phyloP scores from a whole-genome alignment of 2,113 vertebrate species.

The Pteronura brasiliensis region DNA sequence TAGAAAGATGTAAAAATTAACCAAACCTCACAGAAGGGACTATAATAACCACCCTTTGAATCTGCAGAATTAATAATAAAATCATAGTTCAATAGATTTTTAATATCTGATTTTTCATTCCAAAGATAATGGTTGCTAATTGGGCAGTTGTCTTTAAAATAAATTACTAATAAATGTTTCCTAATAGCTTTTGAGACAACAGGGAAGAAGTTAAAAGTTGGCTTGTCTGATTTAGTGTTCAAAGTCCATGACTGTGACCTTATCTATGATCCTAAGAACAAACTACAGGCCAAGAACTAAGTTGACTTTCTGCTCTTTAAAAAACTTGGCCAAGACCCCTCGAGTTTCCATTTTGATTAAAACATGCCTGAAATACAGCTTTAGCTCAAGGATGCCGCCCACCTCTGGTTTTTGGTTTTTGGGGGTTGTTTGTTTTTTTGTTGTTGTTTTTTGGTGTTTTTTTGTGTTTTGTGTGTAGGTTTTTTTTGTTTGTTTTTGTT shows the following conservation, averaged over 20 bases:
- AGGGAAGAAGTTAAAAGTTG: neutral
- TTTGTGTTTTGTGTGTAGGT: neutral
- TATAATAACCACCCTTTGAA: neutral
- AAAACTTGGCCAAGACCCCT: neutral
- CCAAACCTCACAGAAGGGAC: neutral
- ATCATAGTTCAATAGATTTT: neutral
- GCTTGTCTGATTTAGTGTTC: neutral
- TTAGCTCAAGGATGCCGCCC: neutral
- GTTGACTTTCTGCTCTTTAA: neutral
- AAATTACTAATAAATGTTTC: neutral
- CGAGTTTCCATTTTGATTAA: neutral
- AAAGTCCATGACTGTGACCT: neutral
- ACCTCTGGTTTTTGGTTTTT: neutral
- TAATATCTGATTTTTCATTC: neutral
- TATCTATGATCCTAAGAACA: neutral
- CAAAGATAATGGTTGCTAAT: neutral
- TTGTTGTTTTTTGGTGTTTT: neutral
- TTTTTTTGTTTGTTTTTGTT: too few relatives aligned
- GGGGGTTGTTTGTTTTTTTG: neutral
- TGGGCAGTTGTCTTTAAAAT: neutral
- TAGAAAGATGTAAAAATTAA: conserved; percentile 15
- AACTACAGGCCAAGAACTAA: neutral
- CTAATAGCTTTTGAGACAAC: neutral
- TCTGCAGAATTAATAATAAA: conserved; percentile 18
- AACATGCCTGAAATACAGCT: neutral